phyloP scores from a whole-genome alignment of 2,113 vertebrate species.

The Piaya cayana region DNA sequence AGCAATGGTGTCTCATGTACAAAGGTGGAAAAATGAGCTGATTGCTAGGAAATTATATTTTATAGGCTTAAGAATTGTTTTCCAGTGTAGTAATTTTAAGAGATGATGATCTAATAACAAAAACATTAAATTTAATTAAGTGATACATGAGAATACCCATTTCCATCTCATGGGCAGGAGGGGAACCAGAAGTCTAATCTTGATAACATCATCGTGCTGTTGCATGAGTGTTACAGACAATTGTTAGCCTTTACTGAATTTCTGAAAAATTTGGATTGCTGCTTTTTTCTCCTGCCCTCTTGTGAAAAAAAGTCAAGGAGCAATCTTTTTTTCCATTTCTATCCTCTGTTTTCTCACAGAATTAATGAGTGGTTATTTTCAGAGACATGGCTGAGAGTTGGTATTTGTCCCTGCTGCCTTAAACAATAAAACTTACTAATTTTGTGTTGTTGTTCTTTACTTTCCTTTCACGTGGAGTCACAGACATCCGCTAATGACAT shows the following conservation, averaged over 20 bases:
- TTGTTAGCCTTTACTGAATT: background rate
- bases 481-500: slow-evolving; percentile 43
- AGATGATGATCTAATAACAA: background rate
- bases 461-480: slow-evolving; percentile 40
- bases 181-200: background rate
- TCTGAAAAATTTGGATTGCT: background rate
- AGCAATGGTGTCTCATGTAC: background rate
- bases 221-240: background rate
- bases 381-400: background rate
- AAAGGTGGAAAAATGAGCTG: background rate
- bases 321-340: background rate
- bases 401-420: background rate
- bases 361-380: background rate
- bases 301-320: background rate
- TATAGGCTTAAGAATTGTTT: background rate
- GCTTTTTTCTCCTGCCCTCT: background rate
- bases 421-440: background rate
- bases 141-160: background rate
- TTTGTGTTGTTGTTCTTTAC: slow-evolving; percentile 30
- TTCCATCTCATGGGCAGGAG: background rate
- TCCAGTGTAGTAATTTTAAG: background rate
- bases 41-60: background rate
- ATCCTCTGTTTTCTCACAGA: background rate
- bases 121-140: background rate
- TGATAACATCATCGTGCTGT: background rate